These are phyloP conservation scores for Margaritifera margaritifera DNA, from an alignment of 2,888 invertebrate genomes.

Conservation along the genomic window DNA sequence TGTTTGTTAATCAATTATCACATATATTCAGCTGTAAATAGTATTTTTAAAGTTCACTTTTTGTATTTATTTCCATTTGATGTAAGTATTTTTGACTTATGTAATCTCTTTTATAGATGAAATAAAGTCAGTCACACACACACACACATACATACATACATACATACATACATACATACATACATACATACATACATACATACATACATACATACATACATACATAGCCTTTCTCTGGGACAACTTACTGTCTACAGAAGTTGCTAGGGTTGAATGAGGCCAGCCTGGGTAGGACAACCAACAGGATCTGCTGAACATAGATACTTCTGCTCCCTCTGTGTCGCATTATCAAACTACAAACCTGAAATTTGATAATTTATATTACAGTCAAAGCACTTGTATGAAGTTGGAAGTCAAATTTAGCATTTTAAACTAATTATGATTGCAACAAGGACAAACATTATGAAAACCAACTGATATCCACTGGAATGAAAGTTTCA, in stretches of 20 bases:
- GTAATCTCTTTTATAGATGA: too few species aligned
- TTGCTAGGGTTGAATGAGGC: conserved; percentile 92
- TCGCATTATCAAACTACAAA: conserved; percentile 81
- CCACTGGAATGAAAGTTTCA: too few species aligned
- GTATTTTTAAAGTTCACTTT: too few species aligned
- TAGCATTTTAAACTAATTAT: too few species aligned
- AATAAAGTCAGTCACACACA: background rate
- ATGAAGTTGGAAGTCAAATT: too few species aligned
- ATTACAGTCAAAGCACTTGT: background rate
- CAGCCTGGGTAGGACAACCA: conserved; percentile 90
- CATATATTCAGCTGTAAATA: too few species aligned
- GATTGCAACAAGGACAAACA: too few species aligned
- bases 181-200: background rate
- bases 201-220: background rate
- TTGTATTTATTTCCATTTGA: too few species aligned
- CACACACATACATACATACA: background rate
- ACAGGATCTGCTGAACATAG: conserved; percentile 89
- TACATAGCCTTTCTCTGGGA: background rate
- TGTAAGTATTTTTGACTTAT: too few species aligned
- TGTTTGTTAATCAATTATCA: too few species aligned
- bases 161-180: background rate
- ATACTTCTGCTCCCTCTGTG: conserved; percentile 82
- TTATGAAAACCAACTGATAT: too few species aligned
- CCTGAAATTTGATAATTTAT: conserved; percentile 49
- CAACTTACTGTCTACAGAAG: conserved; percentile 75